Conservation (phyloP, 2,888 invertebrate species). For the Bruchidius siliquastri region DNA sequence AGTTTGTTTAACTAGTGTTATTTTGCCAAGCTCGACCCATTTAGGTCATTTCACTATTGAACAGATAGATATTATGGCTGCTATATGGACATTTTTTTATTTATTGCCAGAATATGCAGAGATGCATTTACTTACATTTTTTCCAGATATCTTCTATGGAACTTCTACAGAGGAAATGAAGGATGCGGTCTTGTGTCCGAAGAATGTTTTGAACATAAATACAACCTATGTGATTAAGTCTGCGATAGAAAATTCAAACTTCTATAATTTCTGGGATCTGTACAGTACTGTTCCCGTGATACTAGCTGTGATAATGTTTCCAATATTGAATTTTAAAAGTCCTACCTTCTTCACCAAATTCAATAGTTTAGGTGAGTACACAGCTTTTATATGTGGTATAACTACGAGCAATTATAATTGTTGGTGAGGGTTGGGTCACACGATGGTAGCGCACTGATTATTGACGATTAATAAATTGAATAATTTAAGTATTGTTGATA, state of each 20-base stretch:
- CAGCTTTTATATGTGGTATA: neutral
- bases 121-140: neutral
- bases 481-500: no score
- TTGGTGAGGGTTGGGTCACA: no score
- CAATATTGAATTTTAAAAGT: slow-evolving; percentile 78
- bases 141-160: slow-evolving; percentile 11
- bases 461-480: no score
- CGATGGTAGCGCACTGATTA: no score
- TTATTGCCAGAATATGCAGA: no score
- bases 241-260: slow-evolving; percentile 7
- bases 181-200: slow-evolving; percentile 12
- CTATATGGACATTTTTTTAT: neutral
- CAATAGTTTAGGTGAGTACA: slow-evolving; percentile 76
- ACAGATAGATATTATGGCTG: neutral
- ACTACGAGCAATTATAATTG: no score
- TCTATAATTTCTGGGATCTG: slow-evolving; percentile 60
- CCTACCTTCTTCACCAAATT: slow-evolving; percentile 91
- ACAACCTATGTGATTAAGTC: slow-evolving; percentile 2
- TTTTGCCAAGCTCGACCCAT: no score
- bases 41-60: no score
- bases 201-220: slow-evolving; percentile 8
- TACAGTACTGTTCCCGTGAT: slow-evolving; percentile 77
- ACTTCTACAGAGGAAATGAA: slow-evolving; percentile 2
- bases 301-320: slow-evolving; percentile 70
- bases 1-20: no score